Evolutionary conservation across 1,140 invertebrate genomes (phyloP).

Genomic region (Bradynema listronoti): DNA sequence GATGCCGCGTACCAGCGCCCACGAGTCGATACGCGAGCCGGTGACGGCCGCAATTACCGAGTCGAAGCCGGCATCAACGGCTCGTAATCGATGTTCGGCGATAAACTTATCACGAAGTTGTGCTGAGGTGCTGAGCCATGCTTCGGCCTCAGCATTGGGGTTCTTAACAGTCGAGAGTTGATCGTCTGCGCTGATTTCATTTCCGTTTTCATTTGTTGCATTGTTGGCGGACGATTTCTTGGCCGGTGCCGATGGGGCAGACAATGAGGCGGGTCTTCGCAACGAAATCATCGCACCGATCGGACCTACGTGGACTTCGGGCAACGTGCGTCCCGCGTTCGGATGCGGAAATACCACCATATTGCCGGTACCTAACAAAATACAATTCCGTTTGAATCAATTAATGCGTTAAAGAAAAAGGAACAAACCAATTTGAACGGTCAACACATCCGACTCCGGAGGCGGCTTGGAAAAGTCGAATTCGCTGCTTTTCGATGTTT

Average conservation of each 20-base stretch:
- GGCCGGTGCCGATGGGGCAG: conserved; percentile 19
- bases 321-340: conserved; percentile 29
- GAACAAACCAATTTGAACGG: conserved; percentile 70
- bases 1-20: conserved; percentile 72
- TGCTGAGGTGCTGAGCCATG: conserved; percentile 16
- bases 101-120: conserved; percentile 67
- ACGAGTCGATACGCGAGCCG: conserved; percentile 83
- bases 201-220: conserved; percentile 21
- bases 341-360: conserved; percentile 92
- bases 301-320: conserved; percentile 46
- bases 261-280: conserved; percentile 64
- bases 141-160: conserved; percentile 61
- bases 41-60: conserved; percentile 74
- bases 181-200: conserved; percentile 59
- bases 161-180: conserved; percentile 68
- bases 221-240: conserved; percentile 16
- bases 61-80: conserved; percentile 91
- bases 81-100: conserved; percentile 61
- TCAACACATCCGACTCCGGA: conserved; percentile 79
- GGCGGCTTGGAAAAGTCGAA: conserved; percentile 72
- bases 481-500: conserved; percentile 26
- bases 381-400: conserved; percentile 5
- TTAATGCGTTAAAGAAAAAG: conserved; percentile 1
- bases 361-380: conserved; percentile 71
- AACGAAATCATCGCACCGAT: conserved; percentile 50